Percentiles rank a stretch among this genome's conserved stretches.
Evolutionary conservation across 2,113 vertebrate species (phyloP).

Genomic region (Accipiter virgatus): DNA sequence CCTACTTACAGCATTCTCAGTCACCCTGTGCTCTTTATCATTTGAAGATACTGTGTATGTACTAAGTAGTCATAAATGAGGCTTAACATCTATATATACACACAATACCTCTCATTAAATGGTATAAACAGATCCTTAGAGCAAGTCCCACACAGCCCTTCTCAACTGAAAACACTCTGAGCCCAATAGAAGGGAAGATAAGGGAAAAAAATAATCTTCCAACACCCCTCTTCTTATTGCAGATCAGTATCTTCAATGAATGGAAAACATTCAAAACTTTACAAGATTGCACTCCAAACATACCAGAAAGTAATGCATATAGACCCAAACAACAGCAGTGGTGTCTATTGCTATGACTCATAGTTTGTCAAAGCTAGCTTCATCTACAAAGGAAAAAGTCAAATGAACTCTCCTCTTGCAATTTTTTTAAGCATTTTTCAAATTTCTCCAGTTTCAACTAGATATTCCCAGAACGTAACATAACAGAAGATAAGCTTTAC

Average conservation of each 20-base stretch:
- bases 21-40: not conserved
- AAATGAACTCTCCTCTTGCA: not conserved
- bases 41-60: not conserved
- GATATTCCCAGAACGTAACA: not conserved
- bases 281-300: not conserved
- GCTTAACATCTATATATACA: not conserved
- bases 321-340: not conserved
- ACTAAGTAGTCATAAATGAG: not conserved
- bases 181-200: not conserved
- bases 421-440: not conserved
- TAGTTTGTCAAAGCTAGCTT: not conserved
- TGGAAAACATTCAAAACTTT: not conserved
- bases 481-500: conserved; percentile 10
- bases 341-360: not conserved
- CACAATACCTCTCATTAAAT: not conserved
- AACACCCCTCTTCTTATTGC: not conserved
- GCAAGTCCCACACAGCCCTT: not conserved
- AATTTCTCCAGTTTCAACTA: not conserved
- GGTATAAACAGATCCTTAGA: not conserved
- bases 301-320: not conserved
- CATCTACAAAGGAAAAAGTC: not conserved
- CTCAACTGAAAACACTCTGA: not conserved
- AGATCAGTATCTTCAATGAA: not conserved
- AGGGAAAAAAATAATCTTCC: not conserved
- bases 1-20: not conserved